Base-by-base conservation (phyloP, 2,797 vertebrate species). In the Rhinichthys osculus region DNA sequence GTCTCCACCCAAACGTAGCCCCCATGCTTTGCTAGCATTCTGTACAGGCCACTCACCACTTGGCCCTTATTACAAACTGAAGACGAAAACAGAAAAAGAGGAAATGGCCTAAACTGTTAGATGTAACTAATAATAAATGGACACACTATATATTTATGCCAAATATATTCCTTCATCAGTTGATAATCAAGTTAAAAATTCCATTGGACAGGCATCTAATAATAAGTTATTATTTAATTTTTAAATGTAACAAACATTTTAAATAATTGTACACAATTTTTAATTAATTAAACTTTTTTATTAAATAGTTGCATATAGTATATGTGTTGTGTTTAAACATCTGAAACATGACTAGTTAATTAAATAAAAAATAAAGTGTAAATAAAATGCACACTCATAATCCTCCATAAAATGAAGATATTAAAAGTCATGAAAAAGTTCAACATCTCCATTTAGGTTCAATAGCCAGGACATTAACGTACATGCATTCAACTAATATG, bases 1-100 rank as follows among this genome's bases (percentile, higher is more conserved):
- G 95, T 99, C 94, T 99, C 97, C 91, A 97, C 94, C 98, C 98
- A 99, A 8, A 98, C 95, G 0, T 97, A 99, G 17, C 98, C 98
- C 44, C 98, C 98, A 0, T 97, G 95, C 89, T 95, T 98, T 23
- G 98, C 98, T 35, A 99, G 95, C 96, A 99, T 96, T 76, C 98
- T 95, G 95, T 99, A 99, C 89, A 95, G 96, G 81, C 97, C 95
- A 0, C 96, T 98, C 91, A 98, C 96, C 0, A 97, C 97, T 91
- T 99, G 98, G 59, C 95, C 97, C 93, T 98, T 99, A 78, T 95
- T 91, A 87, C 97, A 98, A 94, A 99, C 98, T 99, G 59, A n/a
- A 85, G 35, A 72, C 72, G 38, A 72, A 72, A 71, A 88, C 30
- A 83, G 42, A 66, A 66, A 33, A 66, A 17, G 1, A 66, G 30